Conservation (phyloP, 2,797 vertebrate genomes). For the Ciconia nigra region DNA sequence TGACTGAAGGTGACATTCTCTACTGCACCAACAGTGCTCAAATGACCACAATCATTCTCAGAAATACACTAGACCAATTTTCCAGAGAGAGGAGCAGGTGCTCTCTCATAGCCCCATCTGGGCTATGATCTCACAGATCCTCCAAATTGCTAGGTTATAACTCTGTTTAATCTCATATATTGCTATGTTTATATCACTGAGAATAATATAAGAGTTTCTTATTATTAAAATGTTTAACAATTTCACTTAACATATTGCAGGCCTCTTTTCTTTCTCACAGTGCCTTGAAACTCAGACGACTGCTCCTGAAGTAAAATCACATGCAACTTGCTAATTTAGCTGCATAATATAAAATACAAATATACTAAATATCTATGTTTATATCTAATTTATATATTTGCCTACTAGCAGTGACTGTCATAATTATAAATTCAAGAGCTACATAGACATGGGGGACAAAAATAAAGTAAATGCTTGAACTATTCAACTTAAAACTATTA, state of each 20-base stretch:
- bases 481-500: not conserved
- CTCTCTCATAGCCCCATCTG: not conserved
- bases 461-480: not conserved
- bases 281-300: not conserved
- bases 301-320: not conserved
- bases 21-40: not conserved
- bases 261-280: not conserved
- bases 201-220: not conserved
- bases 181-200: not conserved
- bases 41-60: not conserved
- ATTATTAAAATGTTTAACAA: not conserved
- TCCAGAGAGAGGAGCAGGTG: not conserved
- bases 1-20: not conserved
- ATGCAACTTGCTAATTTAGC: not conserved
- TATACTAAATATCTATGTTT: not conserved
- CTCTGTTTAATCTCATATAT: not conserved
- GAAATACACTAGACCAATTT: not conserved
- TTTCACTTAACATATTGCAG: not conserved
- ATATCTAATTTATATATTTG: not conserved
- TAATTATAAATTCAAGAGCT: not conserved
- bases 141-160: not conserved
- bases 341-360: not conserved
- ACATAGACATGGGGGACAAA: not conserved
- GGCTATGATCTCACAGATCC: not conserved
- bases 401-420: not conserved